Evolutionary conservation across 1,140 invertebrate genomes (phyloP).

Genomic region (Archegozetes longisetosus): DNA sequence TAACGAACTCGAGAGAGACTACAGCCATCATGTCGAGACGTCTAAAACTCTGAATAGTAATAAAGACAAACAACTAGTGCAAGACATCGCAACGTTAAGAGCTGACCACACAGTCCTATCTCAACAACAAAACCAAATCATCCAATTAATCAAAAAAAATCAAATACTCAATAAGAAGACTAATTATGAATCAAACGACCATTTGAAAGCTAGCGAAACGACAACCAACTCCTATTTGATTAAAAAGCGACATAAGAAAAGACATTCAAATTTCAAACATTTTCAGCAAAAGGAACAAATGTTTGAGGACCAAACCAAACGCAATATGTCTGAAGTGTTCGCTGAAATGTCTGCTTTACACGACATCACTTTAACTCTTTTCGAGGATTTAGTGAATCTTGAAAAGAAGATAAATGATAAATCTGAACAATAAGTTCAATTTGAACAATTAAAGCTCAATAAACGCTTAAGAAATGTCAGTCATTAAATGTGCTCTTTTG

Average conservation of each 20-base stretch:
- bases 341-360: constrained; percentile 11
- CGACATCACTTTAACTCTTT: constrained; percentile 12
- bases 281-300: not conserved
- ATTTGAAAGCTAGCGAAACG: too few relatives aligned
- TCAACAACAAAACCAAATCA: constrained; percentile 16
- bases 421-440: not conserved
- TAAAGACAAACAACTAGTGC: constrained; percentile 2
- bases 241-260: not conserved
- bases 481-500: too few relatives aligned
- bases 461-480: too few relatives aligned
- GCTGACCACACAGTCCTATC: constrained; percentile 13
- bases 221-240: not conserved
- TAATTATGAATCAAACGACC: too few relatives aligned
- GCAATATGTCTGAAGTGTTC: constrained; percentile 10
- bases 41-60: not conserved
- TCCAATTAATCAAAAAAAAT: constrained; percentile 13
- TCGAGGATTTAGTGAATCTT: constrained; percentile 7
- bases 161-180: not conserved
- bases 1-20: constrained; percentile 12
- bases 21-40: not conserved
- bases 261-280: not conserved
- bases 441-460: too few relatives aligned
- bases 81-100: constrained; percentile 6
- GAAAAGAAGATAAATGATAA: constrained; percentile 1
- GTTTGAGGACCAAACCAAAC: constrained; percentile 11